phyloP scores from a whole-genome alignment of 2,113 vertebrate species.

The Synodontis membranacea region DNA sequence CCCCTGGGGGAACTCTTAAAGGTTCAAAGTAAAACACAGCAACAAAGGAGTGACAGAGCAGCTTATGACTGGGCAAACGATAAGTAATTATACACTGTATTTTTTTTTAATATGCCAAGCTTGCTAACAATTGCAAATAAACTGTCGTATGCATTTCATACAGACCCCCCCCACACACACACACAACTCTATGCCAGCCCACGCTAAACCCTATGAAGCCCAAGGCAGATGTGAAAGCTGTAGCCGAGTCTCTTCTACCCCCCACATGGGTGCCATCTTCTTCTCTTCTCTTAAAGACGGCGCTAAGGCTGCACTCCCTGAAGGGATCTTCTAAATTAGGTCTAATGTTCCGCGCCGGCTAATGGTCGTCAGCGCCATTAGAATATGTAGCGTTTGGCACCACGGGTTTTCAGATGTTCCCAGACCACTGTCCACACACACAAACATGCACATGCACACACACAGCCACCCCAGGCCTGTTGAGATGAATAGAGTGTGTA shows the following conservation, averaged over 20 bases:
- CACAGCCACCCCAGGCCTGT: conserved; percentile 53
- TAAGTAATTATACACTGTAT: not conserved
- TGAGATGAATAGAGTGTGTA: conserved; percentile 80
- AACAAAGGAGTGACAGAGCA: not conserved
- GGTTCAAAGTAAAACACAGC: not conserved
- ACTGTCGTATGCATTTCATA: not conserved
- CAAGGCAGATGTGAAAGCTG: conserved; percentile 34
- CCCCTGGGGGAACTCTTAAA: not conserved
- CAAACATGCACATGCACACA: conserved; percentile 35
- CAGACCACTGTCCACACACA: conserved; percentile 39
- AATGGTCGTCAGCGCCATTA: conserved; percentile 77
- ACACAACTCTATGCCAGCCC: conserved; percentile 14
- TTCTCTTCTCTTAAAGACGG: conserved; percentile 70
- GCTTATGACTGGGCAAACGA: not conserved
- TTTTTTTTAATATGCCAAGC: not conserved
- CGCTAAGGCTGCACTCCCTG: conserved; percentile 68
- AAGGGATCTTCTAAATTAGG: conserved; percentile 83
- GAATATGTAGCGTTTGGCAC: conserved; percentile 64
- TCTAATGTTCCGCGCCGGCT: conserved; percentile 80
- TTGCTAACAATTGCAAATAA: not conserved
- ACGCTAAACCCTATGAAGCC: conserved; percentile 29
- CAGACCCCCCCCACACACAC: no score
- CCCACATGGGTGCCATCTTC: conserved; percentile 69
- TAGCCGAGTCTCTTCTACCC: conserved; percentile 65
- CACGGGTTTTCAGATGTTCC: conserved; percentile 62